Evolutionary conservation across 2,888 invertebrate species (phyloP), one percentile per base, ranked within the genome.

Genomic region (Cecidostiba fungosa): DNA sequence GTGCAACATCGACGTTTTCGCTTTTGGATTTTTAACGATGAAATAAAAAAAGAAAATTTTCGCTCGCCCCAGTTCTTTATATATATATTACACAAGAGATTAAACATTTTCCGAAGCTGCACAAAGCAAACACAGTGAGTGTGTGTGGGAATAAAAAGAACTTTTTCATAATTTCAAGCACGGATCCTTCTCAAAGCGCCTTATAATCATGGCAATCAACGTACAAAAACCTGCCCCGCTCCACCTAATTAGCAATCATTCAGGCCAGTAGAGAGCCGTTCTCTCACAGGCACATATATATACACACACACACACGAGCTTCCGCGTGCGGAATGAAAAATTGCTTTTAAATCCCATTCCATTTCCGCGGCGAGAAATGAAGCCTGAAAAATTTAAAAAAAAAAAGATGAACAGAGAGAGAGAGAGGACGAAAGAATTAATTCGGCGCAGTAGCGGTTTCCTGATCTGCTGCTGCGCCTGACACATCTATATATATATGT

Each of bases 341-440:
- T 77, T 23, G 47, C 69, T 62, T 62, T 77, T 72, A 29, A 73
- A 73, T 43, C 72, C 62, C 36, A 54, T 82, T 69, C 70, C 14
- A 39, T 77, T 82, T 26, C 16, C 47, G n/a, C 54, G n/a, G 54
- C 8, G 54, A n/a, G 54, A 19, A 54, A 54, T 23, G 54, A 54
- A 54, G 54, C 54, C 10, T 59, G 54, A 59, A 59, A 59, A 23
- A 59, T n/a, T 23, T 23, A 59, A 59, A 59, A 59, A 59, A 59
- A 59, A 59, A 59, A 59, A 59, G 8, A 8, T 43, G n/a, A 23
- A 59, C 19, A 59, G 19, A 50, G 4, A n/a, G 14, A 16, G 50
- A 50, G 14, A 54, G 2, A 59, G 54, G n/a, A n/a, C 8, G 54
- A n/a, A 59, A 59, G 54, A n/a, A 59, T 59, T 59, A 59, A 59